A percentile compares a stretch with the other conserved stretches of the same genome.
Evolutionary conservation across 2,888 invertebrate genomes (phyloP).

Genomic region (Resseliella maxima): DNA sequence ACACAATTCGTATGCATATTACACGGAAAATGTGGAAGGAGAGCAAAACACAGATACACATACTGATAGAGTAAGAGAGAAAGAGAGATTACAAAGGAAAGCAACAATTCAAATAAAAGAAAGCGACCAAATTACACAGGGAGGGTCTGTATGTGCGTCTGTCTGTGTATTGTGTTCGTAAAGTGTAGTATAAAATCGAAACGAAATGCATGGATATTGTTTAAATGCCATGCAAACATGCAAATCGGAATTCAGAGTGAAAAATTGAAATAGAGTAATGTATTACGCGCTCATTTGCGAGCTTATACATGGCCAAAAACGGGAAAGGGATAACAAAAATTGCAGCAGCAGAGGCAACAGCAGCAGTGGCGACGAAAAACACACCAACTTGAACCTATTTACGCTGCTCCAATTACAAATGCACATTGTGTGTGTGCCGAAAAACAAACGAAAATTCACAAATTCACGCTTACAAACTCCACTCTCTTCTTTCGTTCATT

Average conservation of each 20-base stretch:
- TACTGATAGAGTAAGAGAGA: too few species aligned
- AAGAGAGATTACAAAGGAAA: too few species aligned
- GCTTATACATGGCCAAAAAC: background rate
- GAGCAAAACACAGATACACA: too few species aligned
- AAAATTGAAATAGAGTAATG: constrained; percentile 10
- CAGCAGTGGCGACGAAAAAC: background rate
- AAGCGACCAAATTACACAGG: too few species aligned
- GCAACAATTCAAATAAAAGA: too few species aligned
- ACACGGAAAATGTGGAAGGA: too few species aligned
- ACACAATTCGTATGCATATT: too few species aligned
- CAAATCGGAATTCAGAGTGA: constrained; percentile 8
- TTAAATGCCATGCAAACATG: background rate
- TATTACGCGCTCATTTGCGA: background rate
- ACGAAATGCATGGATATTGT: background rate
- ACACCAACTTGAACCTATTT: background rate
- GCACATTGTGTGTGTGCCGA: background rate
- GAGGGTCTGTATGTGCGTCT: too few species aligned
- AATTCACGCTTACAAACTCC: too few species aligned
- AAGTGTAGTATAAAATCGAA: too few species aligned
- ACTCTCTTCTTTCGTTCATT: background rate
- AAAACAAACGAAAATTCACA: constrained; percentile 13
- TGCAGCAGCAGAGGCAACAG: background rate
- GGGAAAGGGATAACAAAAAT: background rate
- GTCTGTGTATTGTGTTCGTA: too few species aligned
- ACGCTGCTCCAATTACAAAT: constrained; percentile 17